These are phyloP conservation scores for Drosophila ochracea DNA, from an alignment of 2,888 invertebrate genomes.

Conservation along the genomic window DNA sequence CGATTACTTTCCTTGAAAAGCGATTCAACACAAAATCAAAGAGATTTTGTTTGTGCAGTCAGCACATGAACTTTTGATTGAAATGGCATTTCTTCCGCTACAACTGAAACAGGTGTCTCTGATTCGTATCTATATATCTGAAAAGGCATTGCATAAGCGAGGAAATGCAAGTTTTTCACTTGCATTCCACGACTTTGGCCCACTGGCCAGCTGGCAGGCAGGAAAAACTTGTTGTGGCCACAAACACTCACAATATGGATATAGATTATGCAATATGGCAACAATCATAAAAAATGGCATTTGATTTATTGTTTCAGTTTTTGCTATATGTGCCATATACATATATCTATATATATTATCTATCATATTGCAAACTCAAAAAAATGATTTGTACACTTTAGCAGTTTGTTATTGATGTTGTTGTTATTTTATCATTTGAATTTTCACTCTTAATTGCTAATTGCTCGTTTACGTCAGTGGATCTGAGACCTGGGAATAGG, in stretches of 20 bases:
- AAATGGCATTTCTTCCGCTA: slow-evolving; percentile 25
- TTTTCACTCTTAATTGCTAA: slow-evolving; percentile 74
- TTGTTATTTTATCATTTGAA: slow-evolving; percentile 28
- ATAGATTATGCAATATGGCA: slow-evolving; percentile 26
- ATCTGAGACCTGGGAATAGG: slow-evolving; percentile 15
- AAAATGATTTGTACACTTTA: slow-evolving; percentile 33
- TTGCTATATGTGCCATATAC: not conserved
- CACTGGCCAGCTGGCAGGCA: slow-evolving; percentile 26
- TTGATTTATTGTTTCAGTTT: slow-evolving; percentile 23
- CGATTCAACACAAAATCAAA: not conserved
- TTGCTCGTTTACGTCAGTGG: slow-evolving; percentile 71
- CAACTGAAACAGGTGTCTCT: not conserved
- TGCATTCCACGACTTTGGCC: slow-evolving; percentile 27
- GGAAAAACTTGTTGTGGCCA: slow-evolving; percentile 41
- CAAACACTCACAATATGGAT: not conserved
- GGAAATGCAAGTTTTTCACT: slow-evolving; percentile 44
- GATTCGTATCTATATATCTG: not conserved
- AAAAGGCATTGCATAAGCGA: slow-evolving; percentile 43
- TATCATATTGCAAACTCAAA: slow-evolving; percentile 20
- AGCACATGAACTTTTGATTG: slow-evolving; percentile 4
- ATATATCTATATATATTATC: not conserved
- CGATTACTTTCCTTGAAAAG: not conserved
- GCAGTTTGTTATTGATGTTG: slow-evolving; percentile 6
- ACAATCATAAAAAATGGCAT: slow-evolving; percentile 31
- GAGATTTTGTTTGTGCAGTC: not conserved